Base-by-base conservation (phyloP, 2,113 vertebrate species). In the Hemicordylus capensis region DNA sequence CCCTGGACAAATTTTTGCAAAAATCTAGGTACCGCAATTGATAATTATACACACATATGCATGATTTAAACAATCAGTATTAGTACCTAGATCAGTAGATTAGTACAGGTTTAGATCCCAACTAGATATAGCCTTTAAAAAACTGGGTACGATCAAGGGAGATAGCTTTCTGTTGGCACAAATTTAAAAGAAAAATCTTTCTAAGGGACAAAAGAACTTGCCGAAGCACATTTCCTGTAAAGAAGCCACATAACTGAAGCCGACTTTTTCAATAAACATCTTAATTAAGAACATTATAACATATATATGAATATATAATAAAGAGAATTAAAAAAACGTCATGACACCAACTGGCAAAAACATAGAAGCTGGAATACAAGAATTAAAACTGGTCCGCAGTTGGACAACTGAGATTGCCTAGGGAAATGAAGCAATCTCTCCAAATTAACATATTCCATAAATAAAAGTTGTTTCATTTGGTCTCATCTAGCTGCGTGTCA, bases 281-380 rank as follows among this genome's bases (percentile, higher is more conserved):
- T 93, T 94, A 93, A 93, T 93, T 92, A 86, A 78, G 61, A 91
- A 39, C 80, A 88, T 83, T 76, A 84, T 80, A 91, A 81, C 61
- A 89, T 26, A 82, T 48, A 87, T 7, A 79, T 0, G 19, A 87
- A 85, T 58, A 86, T 61, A 19, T 37, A 69, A 93, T 74, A 90
- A 76, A 86, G 88, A 81, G 34, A 64, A 70, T 17, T 3, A 86
- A 78, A 85, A n/a, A 88, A 8, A 11, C 20, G 58, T 26, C 56
- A 67, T 10, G 22, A 86, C 34, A 81, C 17, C 0, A 4, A 75
- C 39, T 86, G 46, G 48, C 42, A 84, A 76, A 72, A 22, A 87
- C 79, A 83, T 2, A 22, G 26, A 83, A 59, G 54, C 63, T 70
- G 34, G 81, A 48, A 64, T 1, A 46, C 7, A 85, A 84, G 42